Evolutionary conservation across 2,888 invertebrate genomes (phyloP), one percentile per base, ranked within the genome.

Genomic region (Abrostola triplasia): DNA sequence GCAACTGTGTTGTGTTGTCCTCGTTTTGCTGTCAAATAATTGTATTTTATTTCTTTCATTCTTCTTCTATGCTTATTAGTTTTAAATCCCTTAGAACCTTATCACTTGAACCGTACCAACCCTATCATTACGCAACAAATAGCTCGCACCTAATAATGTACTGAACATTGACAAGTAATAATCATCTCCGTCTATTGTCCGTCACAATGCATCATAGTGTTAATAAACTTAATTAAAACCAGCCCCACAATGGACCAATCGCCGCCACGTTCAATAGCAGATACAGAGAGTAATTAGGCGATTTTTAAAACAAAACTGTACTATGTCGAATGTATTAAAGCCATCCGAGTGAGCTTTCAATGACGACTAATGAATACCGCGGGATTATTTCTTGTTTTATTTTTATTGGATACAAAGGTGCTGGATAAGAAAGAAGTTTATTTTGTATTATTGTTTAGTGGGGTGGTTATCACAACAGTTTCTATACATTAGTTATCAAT

Each of bases 311-410:
- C 86, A 88, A 87, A 85, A 87, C 82, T 80, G 75, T 67, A 78
- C 82, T 86, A 85, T 83, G 84, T 84, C 83, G 78, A 81, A 80
- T 76, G 81, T 82, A 84, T 85, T 85, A 85, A 86, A 86, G 83
- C 72, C 80, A 76, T 51, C 80, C 77, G 84, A 85, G 82, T 87
- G 87, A 88, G 92, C 92, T 90, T 92, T 93, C 93, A 93, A 92
- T 93, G 88, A 85, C 82, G 85, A 78, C 91, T 93, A 92, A 93
- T 93, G 93, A 93, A 93, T 87, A 87, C 84, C 74, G 61, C 69
- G 61, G 73, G 81, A 77, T 88, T 47, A 47, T 88, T 84, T 87
- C 83, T 84, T 79, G 44, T 56, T 76, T 63, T 84, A 83, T 85
- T 76, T 78, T 53, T 68, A 5, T 54, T 51, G 61, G 74, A 78